Evolutionary conservation across 1,140 invertebrate species (phyloP).

Genomic region (Trachymyrmex cornetzi): DNA sequence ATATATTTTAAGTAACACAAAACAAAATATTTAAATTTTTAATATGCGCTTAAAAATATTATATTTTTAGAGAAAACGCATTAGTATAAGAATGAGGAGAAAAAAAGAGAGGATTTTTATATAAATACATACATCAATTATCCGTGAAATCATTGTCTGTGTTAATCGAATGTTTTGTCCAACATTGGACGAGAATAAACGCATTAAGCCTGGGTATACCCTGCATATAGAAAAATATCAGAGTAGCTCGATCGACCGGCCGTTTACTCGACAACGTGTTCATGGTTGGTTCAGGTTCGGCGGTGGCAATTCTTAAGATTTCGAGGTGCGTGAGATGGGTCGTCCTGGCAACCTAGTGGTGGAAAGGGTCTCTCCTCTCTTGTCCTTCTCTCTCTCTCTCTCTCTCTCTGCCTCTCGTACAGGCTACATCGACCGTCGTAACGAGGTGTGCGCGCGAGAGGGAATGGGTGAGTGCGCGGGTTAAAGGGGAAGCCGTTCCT

Average conservation of each 20-base stretch:
- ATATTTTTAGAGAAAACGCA: not conserved
- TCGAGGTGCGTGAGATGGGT: slow-evolving; percentile 58
- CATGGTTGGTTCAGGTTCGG: slow-evolving; percentile 33
- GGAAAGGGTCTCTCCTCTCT: slow-evolving; percentile 28
- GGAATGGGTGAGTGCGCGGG: not conserved
- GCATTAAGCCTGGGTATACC: slow-evolving; percentile 2
- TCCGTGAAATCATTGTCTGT: not conserved
- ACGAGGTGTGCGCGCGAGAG: slow-evolving; percentile 52
- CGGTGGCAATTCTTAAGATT: slow-evolving; percentile 61
- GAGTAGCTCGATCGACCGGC: slow-evolving; percentile 69
- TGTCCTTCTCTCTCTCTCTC: not conserved
- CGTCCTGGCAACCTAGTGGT: slow-evolving; percentile 68
- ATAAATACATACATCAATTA: not conserved
- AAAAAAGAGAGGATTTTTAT: not conserved
- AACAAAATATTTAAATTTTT: slow-evolving; percentile 7
- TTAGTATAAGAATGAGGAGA: not conserved
- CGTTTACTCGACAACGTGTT: slow-evolving; percentile 44
- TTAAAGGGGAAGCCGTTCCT: slow-evolving; percentile 5
- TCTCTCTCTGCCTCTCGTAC: not conserved
- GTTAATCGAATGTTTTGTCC: slow-evolving; percentile 2
- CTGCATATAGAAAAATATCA: slow-evolving; percentile 24
- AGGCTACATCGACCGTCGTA: slow-evolving; percentile 72
- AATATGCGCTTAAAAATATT: not conserved
- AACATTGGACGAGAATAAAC: not conserved
- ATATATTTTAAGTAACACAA: not conserved